A percentile compares a stretch with the other conserved stretches of the same genome.
Evolutionary conservation across 2,888 invertebrate genomes (phyloP).

Genomic region (Steinernema scapterisci): DNA sequence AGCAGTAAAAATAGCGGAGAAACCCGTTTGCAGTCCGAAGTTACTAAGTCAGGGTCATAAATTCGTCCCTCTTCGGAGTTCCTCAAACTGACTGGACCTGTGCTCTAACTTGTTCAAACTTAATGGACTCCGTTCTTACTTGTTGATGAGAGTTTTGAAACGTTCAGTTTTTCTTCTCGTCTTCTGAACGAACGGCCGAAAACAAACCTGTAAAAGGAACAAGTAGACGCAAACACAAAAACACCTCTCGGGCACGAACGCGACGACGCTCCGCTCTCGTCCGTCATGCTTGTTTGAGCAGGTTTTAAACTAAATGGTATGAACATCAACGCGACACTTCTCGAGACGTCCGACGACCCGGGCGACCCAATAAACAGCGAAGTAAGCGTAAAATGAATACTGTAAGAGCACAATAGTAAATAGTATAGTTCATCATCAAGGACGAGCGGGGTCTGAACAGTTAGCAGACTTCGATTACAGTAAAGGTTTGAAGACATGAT

Average conservation of each 20-base stretch:
- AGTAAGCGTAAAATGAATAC: too few relatives aligned
- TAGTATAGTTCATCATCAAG: too few relatives aligned
- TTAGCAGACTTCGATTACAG: too few relatives aligned
- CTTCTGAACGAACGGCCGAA: not conserved
- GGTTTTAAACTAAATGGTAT: not conserved
- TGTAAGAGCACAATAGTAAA: too few relatives aligned
- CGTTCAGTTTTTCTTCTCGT: not conserved
- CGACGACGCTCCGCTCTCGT: not conserved
- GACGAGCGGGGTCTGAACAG: too few relatives aligned
- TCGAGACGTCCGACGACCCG: too few relatives aligned
- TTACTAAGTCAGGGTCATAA: not conserved
- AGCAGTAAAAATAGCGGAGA: not conserved
- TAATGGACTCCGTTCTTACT: not conserved
- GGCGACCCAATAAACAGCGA: too few relatives aligned
- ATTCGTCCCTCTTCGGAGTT: not conserved
- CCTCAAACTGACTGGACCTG: not conserved
- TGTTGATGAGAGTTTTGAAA: conserved; percentile 12
- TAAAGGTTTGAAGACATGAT: too few relatives aligned
- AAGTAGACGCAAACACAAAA: conserved; percentile 10
- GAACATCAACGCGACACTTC: not conserved
- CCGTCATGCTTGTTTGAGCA: conserved; percentile 13
- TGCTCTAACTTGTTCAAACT: not conserved
- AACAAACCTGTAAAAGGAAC: conserved; percentile 24
- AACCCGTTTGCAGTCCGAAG: conserved; percentile 6
- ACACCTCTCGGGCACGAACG: not conserved